Conservation (phyloP, 2,888 invertebrate species). For the Orthosia gracilis region DNA sequence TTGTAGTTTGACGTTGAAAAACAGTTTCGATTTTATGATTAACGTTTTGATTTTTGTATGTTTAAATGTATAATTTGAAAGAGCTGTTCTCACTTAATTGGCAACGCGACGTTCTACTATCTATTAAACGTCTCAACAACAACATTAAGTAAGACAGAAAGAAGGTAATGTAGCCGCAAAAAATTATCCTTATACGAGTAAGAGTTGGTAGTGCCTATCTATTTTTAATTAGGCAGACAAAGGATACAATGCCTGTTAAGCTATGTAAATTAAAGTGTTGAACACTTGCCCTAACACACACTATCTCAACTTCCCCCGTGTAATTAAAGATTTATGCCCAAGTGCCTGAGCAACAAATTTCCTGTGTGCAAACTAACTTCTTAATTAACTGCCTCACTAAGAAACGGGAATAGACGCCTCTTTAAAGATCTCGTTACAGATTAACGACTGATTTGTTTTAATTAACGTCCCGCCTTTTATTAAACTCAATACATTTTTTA, state of each 20-base stretch:
- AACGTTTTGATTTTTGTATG: too few relatives aligned
- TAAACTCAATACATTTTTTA: constrained; percentile 45
- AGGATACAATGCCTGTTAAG: constrained; percentile 36
- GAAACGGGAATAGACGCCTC: constrained; percentile 52
- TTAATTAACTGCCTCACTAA: constrained; percentile 58
- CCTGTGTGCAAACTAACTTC: constrained; percentile 61
- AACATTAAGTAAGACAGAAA: neutral
- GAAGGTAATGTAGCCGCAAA: neutral
- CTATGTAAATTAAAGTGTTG: constrained; percentile 58
- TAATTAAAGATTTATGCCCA: constrained; percentile 61
- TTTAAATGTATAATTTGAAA: too few relatives aligned
- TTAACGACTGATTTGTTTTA: constrained; percentile 60
- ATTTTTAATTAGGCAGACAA: constrained; percentile 34
- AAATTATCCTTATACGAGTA: neutral
- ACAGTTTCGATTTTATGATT: too few relatives aligned
- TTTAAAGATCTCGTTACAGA: constrained; percentile 57
- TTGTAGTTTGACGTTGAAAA: too few relatives aligned
- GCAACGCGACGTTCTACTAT: neutral
- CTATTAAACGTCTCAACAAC: neutral
- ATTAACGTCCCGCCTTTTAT: constrained; percentile 51
- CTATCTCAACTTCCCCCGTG: constrained; percentile 54
- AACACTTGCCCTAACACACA: constrained; percentile 52
- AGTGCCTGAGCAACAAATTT: constrained; percentile 61
- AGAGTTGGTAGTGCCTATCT: neutral
- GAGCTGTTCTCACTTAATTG: too few relatives aligned